Percentiles rank a stretch among this genome's conserved stretches.
Conservation (phyloP, 2,113 vertebrate species). For the Tragelaphus strepsiceros region DNA sequence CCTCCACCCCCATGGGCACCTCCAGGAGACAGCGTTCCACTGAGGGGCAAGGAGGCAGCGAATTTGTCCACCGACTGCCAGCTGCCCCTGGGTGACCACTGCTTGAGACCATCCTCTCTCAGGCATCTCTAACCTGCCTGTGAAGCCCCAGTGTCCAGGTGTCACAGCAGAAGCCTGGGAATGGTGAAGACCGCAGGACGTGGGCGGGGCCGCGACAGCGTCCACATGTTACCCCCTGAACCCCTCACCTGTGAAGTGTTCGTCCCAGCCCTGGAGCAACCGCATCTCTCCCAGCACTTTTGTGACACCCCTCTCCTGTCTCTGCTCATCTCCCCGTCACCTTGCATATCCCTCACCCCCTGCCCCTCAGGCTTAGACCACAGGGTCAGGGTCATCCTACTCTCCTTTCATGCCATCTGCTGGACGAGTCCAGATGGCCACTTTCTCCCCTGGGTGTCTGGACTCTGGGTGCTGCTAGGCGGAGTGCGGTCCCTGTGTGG, state of each 20-base stretch:
- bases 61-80: background rate
- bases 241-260: background rate
- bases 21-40: background rate
- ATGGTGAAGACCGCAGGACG: background rate
- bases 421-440: background rate
- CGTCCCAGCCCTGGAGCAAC: background rate
- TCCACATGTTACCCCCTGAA: background rate
- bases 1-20: fast-evolving
- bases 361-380: background rate
- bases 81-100: background rate
- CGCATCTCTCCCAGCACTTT: background rate
- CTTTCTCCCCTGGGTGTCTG: too few relatives aligned
- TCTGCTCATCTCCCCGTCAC: background rate
- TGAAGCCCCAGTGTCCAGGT: too few relatives aligned
- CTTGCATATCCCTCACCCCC: too few relatives aligned
- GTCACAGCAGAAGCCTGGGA: background rate
- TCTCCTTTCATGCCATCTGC: background rate
- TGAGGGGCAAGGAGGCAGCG: background rate
- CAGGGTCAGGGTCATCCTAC: background rate
- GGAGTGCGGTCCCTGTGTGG: fast-evolving
- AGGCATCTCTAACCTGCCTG: background rate
- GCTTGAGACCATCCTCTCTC: background rate
- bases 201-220: fast-evolving
- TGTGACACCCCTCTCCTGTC: background rate
- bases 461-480: background rate